Evolutionary conservation across 2,888 invertebrate species (phyloP).

Genomic region (Pammene aurita): DNA sequence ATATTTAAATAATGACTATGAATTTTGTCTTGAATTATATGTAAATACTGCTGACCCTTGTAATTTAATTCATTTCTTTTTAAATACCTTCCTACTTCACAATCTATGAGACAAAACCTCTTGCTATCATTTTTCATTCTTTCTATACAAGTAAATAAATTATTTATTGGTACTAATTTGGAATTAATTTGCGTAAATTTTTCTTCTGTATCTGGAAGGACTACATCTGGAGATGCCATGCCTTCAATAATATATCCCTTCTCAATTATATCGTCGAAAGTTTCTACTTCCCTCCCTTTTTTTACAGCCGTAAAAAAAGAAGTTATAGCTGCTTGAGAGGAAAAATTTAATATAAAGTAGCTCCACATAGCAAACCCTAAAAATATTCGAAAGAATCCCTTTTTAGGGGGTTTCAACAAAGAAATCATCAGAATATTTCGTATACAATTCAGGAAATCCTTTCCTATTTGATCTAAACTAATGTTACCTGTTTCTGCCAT

Average conservation of each 20-base stretch:
- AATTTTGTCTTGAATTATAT: conserved; percentile 69
- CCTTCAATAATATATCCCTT: conserved; percentile 72
- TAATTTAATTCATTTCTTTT: conserved; percentile 64
- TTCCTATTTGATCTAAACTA: conserved; percentile 66
- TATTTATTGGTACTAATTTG: conserved; percentile 57
- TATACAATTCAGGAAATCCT: conserved; percentile 68
- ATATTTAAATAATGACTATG: conserved; percentile 72
- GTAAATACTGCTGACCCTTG: conserved; percentile 72
- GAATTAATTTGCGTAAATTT: conserved; percentile 63
- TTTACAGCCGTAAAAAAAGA: conserved; percentile 73
- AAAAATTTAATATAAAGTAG: conserved; percentile 72
- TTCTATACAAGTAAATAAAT: conserved; percentile 62
- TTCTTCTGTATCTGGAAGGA: conserved; percentile 70
- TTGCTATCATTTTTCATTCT: conserved; percentile 60
- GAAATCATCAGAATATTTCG: conserved; percentile 64
- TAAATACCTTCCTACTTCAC: conserved; percentile 67
- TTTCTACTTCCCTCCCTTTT: conserved; percentile 72
- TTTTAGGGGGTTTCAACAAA: conserved; percentile 62
- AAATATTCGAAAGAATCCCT: conserved; percentile 64
- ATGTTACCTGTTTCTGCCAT: conserved; percentile 52
- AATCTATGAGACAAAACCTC: conserved; percentile 74
- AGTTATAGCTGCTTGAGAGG: conserved; percentile 71
- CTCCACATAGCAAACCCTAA: conserved; percentile 69
- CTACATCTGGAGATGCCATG: conserved; percentile 71
- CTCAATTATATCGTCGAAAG: conserved; percentile 71